Base-by-base conservation (phyloP, 2,888 invertebrate species). In the Nephrocerus scutellatus region DNA sequence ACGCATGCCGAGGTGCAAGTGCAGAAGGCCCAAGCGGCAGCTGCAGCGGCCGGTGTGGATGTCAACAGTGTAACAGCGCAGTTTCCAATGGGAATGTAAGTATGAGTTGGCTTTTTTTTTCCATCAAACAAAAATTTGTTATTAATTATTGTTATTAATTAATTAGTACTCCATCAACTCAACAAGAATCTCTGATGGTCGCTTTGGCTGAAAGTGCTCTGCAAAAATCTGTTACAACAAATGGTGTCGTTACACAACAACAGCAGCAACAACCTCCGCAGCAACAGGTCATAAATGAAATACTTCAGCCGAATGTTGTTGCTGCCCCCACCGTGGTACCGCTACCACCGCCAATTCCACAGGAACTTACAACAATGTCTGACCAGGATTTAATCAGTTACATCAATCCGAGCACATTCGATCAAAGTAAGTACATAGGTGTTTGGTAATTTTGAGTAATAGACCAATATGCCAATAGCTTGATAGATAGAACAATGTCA, bases 401-500 rank as follows among this genome's bases (percentile, higher is more conserved):
- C 70, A 89, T 90, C 53, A 88, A 89, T 72, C 85, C 89, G 34
- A 84, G 82, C 73, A 85, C 86, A 66, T 89, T 90, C 66, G 89
- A 88, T 70, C 83, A 81, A 74, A 78, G 81, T 82, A 74, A 72
- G 75, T 55, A 22, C 2, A 25, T n/a, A n/a, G n/a, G n/a, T n/a
- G n/a, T n/a, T n/a, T n/a, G n/a, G n/a, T n/a, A n/a, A n/a, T n/a
- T n/a, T n/a, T n/a, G n/a, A n/a, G n/a, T n/a, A n/a, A n/a, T n/a
- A n/a, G n/a, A n/a, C n/a, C n/a, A n/a, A n/a, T n/a, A n/a, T n/a
- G n/a, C n/a, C n/a, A n/a, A n/a, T n/a, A n/a, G n/a, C n/a, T n/a
- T n/a, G n/a, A n/a, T n/a, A n/a, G n/a, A n/a, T n/a, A n/a, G n/a
- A n/a, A n/a, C n/a, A n/a, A n/a, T n/a, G n/a, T n/a, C n/a, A n/a